These are phyloP conservation scores for Megamerina dolium DNA, from an alignment of 2,888 invertebrate genomes.

Conservation along the genomic window DNA sequence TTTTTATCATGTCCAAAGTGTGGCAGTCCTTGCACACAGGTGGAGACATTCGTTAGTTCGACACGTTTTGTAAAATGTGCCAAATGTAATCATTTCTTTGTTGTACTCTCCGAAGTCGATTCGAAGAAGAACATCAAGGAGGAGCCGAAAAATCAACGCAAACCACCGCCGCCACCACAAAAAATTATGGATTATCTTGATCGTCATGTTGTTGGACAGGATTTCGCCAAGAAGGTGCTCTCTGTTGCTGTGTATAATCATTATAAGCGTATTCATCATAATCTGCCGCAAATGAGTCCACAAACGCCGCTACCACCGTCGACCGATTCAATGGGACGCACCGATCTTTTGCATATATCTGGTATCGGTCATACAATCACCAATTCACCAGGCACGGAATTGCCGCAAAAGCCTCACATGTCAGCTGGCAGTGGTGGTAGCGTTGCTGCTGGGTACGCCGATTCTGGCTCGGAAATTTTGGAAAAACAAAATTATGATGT, in stretches of 20 bases:
- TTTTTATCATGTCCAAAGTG: conserved; percentile 92
- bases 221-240: conserved; percentile 93
- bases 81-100: conserved; percentile 96
- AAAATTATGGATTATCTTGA: conserved; percentile 96
- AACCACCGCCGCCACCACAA: conserved; percentile 92
- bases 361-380: conserved; percentile 67
- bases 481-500: conserved; percentile 77
- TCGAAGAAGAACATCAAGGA: conserved; percentile 81
- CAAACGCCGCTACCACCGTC: conserved; percentile 28
- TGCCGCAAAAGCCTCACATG: conserved; percentile 35
- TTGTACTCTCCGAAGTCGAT: conserved; percentile 89
- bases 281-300: conserved; percentile 57
- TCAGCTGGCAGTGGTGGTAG: conserved; percentile 18
- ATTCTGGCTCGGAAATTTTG: conserved; percentile 69
- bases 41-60: conserved; percentile 94
- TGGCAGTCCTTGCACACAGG: conserved; percentile 94
- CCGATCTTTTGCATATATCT: conserved; percentile 78
- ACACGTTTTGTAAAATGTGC: conserved; percentile 97
- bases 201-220: conserved; percentile 95
- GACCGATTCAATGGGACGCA: conserved; percentile 41
- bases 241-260: conserved; percentile 99
- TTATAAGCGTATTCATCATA: conserved; percentile 95
- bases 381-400: conserved; percentile 41
- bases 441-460: conserved; percentile 24
- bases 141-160: conserved; percentile 61